These are phyloP conservation scores for Melinaea marsaeus DNA, from an alignment of 2,888 invertebrate species.

Conservation along the genomic window DNA sequence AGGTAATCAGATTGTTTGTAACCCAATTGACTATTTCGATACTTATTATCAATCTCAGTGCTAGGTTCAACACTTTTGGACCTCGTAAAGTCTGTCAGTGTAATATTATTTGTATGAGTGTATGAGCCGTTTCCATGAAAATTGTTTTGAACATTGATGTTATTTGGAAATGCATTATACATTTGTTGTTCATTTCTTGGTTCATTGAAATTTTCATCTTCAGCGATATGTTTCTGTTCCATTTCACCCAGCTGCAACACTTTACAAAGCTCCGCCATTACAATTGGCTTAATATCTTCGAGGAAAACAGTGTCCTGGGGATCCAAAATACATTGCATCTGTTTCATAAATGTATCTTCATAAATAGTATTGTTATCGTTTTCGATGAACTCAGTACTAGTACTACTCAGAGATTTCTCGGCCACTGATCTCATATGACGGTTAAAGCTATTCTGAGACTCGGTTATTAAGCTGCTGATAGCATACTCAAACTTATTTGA, in stretches of 20 bases:
- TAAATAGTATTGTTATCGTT: slow-evolving; percentile 81
- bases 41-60: slow-evolving; percentile 30
- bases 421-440: slow-evolving; percentile 67
- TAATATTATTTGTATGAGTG: slow-evolving; percentile 26
- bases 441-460: slow-evolving; percentile 71
- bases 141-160: slow-evolving; percentile 19
- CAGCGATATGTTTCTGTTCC: slow-evolving; percentile 44
- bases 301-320: slow-evolving; percentile 77
- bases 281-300: slow-evolving; percentile 77
- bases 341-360: slow-evolving; percentile 86
- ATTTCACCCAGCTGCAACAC: slow-evolving; percentile 70
- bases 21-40: slow-evolving; percentile 30
- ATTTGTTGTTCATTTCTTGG: slow-evolving; percentile 16
- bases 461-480: slow-evolving; percentile 69
- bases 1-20: slow-evolving; percentile 36
- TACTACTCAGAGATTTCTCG: slow-evolving; percentile 63
- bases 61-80: slow-evolving; percentile 27
- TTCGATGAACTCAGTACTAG: slow-evolving; percentile 71
- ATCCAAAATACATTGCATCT: slow-evolving; percentile 79
- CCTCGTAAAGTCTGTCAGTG: slow-evolving; percentile 16
- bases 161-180: slow-evolving; percentile 16
- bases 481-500: slow-evolving; percentile 75
- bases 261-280: slow-evolving; percentile 78
- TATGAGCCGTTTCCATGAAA: slow-evolving; percentile 30
- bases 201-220: slow-evolving; percentile 35